Conservation (phyloP, 1,140 invertebrate genomes). For the Temnothorax longispinosus region DNA sequence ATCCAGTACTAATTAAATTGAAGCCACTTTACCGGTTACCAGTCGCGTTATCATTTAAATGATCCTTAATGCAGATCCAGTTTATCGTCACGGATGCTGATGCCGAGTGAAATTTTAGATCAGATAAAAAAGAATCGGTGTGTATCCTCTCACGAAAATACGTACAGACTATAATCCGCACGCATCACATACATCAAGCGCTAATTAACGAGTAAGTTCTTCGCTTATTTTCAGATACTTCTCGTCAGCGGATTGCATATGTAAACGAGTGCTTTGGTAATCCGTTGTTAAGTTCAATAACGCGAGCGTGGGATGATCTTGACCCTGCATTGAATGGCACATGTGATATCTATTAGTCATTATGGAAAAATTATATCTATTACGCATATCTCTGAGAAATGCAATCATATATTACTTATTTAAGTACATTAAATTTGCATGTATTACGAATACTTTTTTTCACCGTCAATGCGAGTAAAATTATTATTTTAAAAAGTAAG, state of each 20-base stretch:
- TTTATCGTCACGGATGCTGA: conserved; percentile 19
- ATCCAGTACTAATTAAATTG: not conserved
- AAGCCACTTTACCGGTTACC: not conserved
- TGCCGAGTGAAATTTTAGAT: conserved; percentile 39
- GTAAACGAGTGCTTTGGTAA: conserved; percentile 39
- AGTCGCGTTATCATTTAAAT: conserved; percentile 9
- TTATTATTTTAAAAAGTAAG: not conserved
- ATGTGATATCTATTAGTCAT: not conserved
- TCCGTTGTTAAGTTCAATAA: conserved; percentile 45
- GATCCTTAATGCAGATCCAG: conserved; percentile 18
- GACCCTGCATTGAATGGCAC: conserved; percentile 33
- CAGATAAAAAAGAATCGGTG: conserved; percentile 36
- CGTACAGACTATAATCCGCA: not conserved
- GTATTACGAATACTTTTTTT: not conserved
- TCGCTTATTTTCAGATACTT: conserved; percentile 27
- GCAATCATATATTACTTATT: not conserved
- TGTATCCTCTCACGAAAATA: conserved; percentile 25
- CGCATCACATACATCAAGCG: conserved; percentile 17
- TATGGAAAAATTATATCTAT: not conserved
- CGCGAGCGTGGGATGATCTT: conserved; percentile 49
- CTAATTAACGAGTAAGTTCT: conserved; percentile 34
- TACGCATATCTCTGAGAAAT: not conserved
- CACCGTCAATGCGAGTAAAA: not conserved
- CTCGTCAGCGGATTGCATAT: conserved; percentile 1
- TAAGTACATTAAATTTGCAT: not conserved